Evolutionary conservation across 2,797 vertebrate genomes (phyloP).

Genomic region (Rhadinocentrus ornatus): DNA sequence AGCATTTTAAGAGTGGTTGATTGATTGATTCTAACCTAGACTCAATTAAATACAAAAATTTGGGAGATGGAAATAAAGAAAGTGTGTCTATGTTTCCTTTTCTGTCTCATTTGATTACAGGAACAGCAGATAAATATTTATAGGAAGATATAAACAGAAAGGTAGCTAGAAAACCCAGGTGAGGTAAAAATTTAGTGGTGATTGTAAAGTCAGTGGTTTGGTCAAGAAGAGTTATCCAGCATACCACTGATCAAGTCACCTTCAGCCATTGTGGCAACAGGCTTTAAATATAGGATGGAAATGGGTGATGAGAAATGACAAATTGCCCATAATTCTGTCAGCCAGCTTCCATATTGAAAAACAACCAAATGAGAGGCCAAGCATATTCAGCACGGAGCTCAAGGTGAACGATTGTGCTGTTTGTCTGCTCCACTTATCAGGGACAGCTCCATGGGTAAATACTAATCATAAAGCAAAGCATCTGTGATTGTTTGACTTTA

Average conservation of each 20-base stretch:
- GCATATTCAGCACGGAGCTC: slow-evolving; percentile 10
- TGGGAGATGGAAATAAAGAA: slow-evolving; percentile 1
- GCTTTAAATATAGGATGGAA: slow-evolving; percentile 24
- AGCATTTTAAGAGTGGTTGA: slow-evolving; percentile 11
- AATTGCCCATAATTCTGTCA: slow-evolving; percentile 19
- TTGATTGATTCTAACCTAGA: not conserved
- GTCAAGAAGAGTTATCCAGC: slow-evolving; percentile 8
- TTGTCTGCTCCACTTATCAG: slow-evolving; percentile 31
- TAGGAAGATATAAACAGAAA: not conserved
- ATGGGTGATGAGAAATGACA: slow-evolving; percentile 22
- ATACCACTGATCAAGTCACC: slow-evolving; percentile 32
- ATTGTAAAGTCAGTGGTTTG: slow-evolving; percentile 44
- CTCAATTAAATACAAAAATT: not conserved
- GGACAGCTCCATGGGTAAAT: slow-evolving; percentile 14
- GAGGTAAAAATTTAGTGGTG: slow-evolving; percentile 35
- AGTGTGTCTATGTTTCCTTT: not conserved
- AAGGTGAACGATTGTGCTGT: slow-evolving; percentile 26
- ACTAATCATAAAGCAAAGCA: slow-evolving; percentile 34
- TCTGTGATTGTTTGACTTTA: slow-evolving; percentile 36
- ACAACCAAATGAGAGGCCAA: slow-evolving; percentile 9
- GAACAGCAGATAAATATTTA: slow-evolving; percentile 1
- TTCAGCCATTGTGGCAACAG: slow-evolving; percentile 15
- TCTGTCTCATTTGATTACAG: slow-evolving; percentile 1
- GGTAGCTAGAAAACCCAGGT: slow-evolving; percentile 11
- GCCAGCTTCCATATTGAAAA: slow-evolving; percentile 3